A percentile compares a stretch with the other conserved stretches of the same genome.
These are phyloP conservation scores for Lydus trimaculatus DNA, from an alignment of 2,888 invertebrate genomes.

Conservation along the genomic window DNA sequence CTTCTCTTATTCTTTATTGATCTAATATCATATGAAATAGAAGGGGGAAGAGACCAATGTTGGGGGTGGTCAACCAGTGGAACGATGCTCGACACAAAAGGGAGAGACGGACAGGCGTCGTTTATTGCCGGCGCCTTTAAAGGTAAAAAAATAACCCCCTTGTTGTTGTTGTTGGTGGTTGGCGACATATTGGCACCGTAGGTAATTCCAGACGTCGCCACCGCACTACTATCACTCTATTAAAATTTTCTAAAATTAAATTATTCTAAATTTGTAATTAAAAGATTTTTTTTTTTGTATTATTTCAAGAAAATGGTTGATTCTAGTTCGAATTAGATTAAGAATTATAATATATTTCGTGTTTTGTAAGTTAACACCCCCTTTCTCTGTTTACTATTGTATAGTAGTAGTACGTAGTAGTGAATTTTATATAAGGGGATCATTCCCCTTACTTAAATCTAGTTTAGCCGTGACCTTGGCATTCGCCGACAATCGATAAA, in stretches of 20 bases:
- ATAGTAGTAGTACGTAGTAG: no score
- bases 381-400: constrained; percentile 17
- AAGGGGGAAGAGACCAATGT: constrained; percentile 36
- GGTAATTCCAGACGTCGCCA: not conserved
- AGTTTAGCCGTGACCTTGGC: constrained; percentile 31
- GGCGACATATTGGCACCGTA: not conserved
- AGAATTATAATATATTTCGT: constrained; percentile 22
- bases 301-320: not conserved
- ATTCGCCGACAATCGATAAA: constrained; percentile 17
- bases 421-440: not conserved
- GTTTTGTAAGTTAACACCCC: constrained; percentile 20
- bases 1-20: constrained; percentile 35
- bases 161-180: not conserved
- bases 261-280: no score
- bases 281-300: not conserved
- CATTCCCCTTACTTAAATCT: constrained; percentile 19
- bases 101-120: constrained; percentile 4
- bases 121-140: constrained; percentile 10
- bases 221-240: not conserved
- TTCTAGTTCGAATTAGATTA: constrained; percentile 10
- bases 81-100: constrained; percentile 35
- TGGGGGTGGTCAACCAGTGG: constrained; percentile 50
- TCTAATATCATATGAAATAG: constrained; percentile 30
- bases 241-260: no score
- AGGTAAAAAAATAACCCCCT: constrained; percentile 1